A percentile compares a stretch with the other conserved stretches of the same genome.
Conservation (phyloP, 2,113 vertebrate genomes). For the Eurypyga helias region DNA sequence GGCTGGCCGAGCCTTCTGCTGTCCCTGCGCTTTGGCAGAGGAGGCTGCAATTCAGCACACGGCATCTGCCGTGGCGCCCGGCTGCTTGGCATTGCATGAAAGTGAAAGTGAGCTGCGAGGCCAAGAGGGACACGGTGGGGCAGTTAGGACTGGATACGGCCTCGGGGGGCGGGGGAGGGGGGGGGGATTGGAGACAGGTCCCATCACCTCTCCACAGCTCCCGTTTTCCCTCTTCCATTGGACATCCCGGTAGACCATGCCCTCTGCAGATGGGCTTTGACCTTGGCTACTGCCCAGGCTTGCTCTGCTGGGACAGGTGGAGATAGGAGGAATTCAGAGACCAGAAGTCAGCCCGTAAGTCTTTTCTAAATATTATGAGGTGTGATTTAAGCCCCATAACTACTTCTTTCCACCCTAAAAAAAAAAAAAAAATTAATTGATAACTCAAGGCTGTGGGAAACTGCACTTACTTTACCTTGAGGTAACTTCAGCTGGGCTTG, state of each 20-base stretch:
- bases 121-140: background rate
- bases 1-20: background rate
- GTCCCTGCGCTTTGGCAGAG: background rate
- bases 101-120: background rate
- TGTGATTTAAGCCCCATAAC: background rate
- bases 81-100: background rate
- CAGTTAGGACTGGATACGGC: background rate
- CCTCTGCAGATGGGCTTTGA: slow-evolving; percentile 23
- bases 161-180: background rate
- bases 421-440: background rate
- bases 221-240: background rate
- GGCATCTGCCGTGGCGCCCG: background rate
- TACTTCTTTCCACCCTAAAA: background rate
- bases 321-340: background rate
- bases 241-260: background rate
- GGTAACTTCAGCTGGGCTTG: background rate
- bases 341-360: background rate
- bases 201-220: rapidly evolving
- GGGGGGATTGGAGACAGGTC: background rate
- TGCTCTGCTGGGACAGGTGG: background rate
- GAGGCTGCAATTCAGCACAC: background rate
- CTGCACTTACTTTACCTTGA: background rate
- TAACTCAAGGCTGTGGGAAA: background rate
- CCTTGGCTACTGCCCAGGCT: background rate
- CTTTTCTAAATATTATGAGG: background rate